Evolutionary conservation across 2,888 invertebrate species (phyloP).

Genomic region (Anoplius nigerrimus): DNA sequence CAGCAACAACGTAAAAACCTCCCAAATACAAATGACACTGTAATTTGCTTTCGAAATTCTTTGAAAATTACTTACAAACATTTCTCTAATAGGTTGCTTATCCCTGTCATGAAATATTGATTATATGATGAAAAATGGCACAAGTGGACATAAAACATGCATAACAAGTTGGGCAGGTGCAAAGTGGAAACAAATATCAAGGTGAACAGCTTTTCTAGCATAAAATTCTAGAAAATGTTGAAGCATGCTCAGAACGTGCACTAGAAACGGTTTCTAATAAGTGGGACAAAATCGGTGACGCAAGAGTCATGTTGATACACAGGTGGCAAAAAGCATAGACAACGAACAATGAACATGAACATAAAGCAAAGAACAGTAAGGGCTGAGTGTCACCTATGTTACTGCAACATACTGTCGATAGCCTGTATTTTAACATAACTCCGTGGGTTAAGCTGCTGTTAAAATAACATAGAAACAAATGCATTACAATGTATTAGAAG

Average conservation of each 20-base stretch:
- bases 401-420: slow-evolving; percentile 71
- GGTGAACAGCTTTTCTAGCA: not conserved
- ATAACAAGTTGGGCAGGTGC: not conserved
- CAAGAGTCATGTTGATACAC: slow-evolving; percentile 10
- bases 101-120: slow-evolving; percentile 1
- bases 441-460: slow-evolving; percentile 74
- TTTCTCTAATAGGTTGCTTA: slow-evolving; percentile 25
- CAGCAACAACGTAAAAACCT: too few relatives aligned
- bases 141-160: slow-evolving; percentile 8
- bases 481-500: slow-evolving; percentile 34
- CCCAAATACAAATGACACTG: too few relatives aligned
- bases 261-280: slow-evolving; percentile 23
- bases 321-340: not conserved
- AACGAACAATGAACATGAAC: slow-evolving; percentile 34
- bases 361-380: slow-evolving; percentile 58
- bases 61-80: slow-evolving; percentile 53
- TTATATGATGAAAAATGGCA: slow-evolving; percentile 32
- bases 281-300: not conserved
- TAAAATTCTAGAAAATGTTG: slow-evolving; percentile 8
- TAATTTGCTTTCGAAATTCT: slow-evolving; percentile 18
- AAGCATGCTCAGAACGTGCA: slow-evolving; percentile 44
- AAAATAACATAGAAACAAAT: slow-evolving; percentile 69
- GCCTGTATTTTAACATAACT: slow-evolving; percentile 71
- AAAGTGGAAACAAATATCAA: not conserved
- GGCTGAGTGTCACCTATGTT: slow-evolving; percentile 72